Evolutionary conservation across 1,140 invertebrate species (phyloP).

Genomic region (Trypoxylus dichotomus): DNA sequence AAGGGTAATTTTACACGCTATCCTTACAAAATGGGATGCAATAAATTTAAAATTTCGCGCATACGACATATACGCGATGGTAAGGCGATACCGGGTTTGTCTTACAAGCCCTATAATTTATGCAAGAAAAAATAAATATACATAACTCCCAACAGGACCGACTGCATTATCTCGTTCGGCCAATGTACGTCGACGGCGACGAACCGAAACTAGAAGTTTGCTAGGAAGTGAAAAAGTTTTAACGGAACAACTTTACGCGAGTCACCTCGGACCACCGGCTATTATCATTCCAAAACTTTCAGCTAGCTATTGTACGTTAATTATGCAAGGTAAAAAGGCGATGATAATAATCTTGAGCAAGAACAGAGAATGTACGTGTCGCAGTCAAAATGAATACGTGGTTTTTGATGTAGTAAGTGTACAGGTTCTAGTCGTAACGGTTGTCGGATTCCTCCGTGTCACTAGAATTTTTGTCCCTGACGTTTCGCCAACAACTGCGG

Average conservation of each 20-base stretch:
- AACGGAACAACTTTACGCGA: background rate
- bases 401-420: too few relatives aligned
- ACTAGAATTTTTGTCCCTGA: too few relatives aligned
- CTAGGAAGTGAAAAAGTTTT: background rate
- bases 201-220: background rate
- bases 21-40: background rate
- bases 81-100: background rate
- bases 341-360: too few relatives aligned
- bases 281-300: too few relatives aligned
- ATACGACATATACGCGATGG: background rate
- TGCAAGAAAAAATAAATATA: background rate
- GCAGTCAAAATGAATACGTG: too few relatives aligned
- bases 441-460: too few relatives aligned
- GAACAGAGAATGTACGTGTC: too few relatives aligned
- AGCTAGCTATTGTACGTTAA: too few relatives aligned
- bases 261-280: too few relatives aligned
- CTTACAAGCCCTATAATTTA: background rate
- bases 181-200: background rate
- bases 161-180: background rate
- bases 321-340: too few relatives aligned
- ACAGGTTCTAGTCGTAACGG: too few relatives aligned
- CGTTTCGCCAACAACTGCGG: too few relatives aligned
- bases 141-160: background rate
- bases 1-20: background rate
- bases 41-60: constrained; percentile 1